Evolutionary conservation across 2,113 vertebrate genomes (phyloP).

Genomic region (Nestor notabilis): DNA sequence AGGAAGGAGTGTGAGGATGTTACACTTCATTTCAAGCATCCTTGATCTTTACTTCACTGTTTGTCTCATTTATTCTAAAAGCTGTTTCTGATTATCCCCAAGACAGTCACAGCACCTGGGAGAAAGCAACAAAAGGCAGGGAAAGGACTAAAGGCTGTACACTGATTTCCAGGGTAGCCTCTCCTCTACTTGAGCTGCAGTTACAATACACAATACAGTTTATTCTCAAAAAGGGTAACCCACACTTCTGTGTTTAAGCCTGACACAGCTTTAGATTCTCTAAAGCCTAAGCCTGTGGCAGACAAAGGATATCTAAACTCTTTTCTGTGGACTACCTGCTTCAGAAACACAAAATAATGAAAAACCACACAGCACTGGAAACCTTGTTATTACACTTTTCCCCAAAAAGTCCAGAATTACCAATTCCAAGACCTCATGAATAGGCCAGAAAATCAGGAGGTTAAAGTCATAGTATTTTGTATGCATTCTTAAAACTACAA

Average conservation of each 20-base stretch:
- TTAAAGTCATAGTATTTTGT: not conserved
- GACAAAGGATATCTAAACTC: not conserved
- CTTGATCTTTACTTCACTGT: constrained; percentile 13
- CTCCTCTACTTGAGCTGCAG: not conserved
- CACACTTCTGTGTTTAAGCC: not conserved
- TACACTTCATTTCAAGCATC: not conserved
- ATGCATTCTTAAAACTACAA: not conserved
- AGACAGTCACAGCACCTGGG: not conserved
- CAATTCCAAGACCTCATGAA: not conserved
- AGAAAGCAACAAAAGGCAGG: not conserved
- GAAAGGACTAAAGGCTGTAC: not conserved
- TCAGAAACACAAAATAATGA: not conserved
- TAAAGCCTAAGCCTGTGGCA: not conserved
- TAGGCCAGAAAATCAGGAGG: not conserved
- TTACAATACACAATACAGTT: not conserved
- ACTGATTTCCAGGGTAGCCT: not conserved
- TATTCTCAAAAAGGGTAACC: not conserved
- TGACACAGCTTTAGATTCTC: not conserved
- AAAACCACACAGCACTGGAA: not conserved
- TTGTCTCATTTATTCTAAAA: not conserved
- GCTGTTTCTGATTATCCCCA: not conserved
- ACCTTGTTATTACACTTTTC: not conserved
- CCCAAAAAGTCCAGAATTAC: not conserved
- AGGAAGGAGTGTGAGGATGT: not conserved
- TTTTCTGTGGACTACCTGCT: not conserved